These are phyloP conservation scores for Pelodiscus sinensis DNA, from an alignment of 2,113 vertebrate genomes.

Conservation along the genomic window DNA sequence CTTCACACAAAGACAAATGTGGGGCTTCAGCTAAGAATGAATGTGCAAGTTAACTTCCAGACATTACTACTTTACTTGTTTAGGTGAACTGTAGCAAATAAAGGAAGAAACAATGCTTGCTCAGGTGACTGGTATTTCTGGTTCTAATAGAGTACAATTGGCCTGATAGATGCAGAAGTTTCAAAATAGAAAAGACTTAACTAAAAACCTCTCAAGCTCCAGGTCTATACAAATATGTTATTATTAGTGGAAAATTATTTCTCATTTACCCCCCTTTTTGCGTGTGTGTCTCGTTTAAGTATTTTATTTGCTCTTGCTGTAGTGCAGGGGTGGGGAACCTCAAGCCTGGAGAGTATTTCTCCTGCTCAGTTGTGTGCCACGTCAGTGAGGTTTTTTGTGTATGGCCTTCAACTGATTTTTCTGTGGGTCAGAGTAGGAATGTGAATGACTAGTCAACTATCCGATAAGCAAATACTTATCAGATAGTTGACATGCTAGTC, in stretches of 20 bases:
- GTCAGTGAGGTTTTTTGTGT: too few species aligned
- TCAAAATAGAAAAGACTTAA: not conserved
- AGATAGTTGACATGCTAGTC: too few species aligned
- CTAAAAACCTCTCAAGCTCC: too few species aligned
- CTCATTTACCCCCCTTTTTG: too few species aligned
- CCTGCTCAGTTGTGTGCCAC: too few species aligned
- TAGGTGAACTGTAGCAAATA: not conserved
- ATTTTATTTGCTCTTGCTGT: not conserved
- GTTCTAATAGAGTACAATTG: not conserved
- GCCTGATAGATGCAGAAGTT: not conserved
- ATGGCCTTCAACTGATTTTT: too few species aligned
- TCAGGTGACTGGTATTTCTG: not conserved
- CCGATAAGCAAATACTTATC: too few species aligned
- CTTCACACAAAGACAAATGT: not conserved
- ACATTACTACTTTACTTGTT: not conserved
- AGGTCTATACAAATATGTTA: too few species aligned
- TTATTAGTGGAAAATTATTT: too few species aligned
- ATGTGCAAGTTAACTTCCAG: not conserved
- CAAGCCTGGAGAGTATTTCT: too few species aligned
- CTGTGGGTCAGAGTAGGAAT: too few species aligned
- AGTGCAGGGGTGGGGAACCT: not conserved
- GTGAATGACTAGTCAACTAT: too few species aligned
- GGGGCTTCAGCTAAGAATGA: not conserved
- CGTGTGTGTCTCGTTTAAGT: not conserved
- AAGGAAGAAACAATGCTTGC: not conserved